Conservation (phyloP, 2,797 vertebrate genomes). For the Myotis planiceps region DNA sequence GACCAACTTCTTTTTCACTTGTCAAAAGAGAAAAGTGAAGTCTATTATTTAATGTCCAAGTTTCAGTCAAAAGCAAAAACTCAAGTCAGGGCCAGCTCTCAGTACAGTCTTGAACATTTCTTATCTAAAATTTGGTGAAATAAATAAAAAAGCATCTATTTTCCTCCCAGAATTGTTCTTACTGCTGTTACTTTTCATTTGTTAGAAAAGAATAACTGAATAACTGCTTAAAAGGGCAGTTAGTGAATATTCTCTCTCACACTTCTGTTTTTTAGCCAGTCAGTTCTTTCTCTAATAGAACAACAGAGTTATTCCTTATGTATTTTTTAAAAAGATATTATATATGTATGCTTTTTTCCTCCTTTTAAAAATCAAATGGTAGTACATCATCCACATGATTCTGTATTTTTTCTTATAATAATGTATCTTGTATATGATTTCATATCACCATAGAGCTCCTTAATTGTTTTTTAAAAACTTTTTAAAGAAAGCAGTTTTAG, state of each 20-base stretch:
- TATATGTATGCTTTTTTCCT: background rate
- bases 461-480: background rate
- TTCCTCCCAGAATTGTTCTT: background rate
- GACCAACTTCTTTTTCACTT: constrained; percentile 25
- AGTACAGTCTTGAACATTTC: background rate
- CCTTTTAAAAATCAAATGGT: background rate
- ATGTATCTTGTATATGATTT: background rate
- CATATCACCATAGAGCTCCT: background rate
- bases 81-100: background rate
- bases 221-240: background rate
- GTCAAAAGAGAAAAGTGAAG: constrained; percentile 21
- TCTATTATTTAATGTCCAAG: constrained; percentile 48
- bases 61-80: constrained; percentile 40
- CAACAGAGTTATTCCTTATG: background rate
- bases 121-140: background rate
- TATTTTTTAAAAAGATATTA: background rate
- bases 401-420: background rate
- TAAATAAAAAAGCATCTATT: background rate
- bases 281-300: background rate
- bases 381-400: background rate
- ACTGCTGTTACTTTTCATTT: background rate
- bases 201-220: background rate
- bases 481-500: background rate
- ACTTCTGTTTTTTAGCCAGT: background rate
- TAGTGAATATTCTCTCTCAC: background rate